Evolutionary conservation across 2,888 invertebrate genomes (phyloP), one percentile per base, ranked within the genome.

Genomic region (Rapana venosa): DNA sequence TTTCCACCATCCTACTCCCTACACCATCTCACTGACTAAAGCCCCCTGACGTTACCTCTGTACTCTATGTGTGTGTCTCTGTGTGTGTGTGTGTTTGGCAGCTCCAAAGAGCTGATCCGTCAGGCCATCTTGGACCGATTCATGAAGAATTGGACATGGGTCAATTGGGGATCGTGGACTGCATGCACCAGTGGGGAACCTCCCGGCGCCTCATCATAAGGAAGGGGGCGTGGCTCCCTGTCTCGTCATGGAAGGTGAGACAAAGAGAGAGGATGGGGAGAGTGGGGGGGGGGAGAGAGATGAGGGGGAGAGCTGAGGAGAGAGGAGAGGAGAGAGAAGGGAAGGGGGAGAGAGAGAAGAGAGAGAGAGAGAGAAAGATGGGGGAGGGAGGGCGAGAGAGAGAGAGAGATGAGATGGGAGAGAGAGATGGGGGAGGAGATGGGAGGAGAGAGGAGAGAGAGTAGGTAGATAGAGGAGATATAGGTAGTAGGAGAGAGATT

Each of bases 111-210:
- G 95, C 97, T 99, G 95, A 99, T 99, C 96, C 94, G 94, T 85
- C 93, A 94, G 88, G 99, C 99, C 89, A 99, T 99, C 94, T 96
- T 99, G 96, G 99, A 99, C 97, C 97, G 99, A 99, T 99, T 99
- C 97, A 99, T 99, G 98, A 99, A 99, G 97, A 99, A 99, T 96
- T 99, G 96, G 99, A 97, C 91, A 94, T 94, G 89, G 95, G 94
- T 90, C 99, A 99, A 96, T 99, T 99, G 89, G 99, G 99, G 97
- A 99, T 99, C 93, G 99, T 99, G 92, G 99, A 99, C 96, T 99
- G 99, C 96, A 99, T 99, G 99, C 99, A 99, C 96, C 98, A 2
- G 98, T 99, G 79, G 98, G 98, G 95, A 98, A 98, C 97, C 97
- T 89, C 93, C 94, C 83, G 96, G 95, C 91, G 94, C 90, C 92